These are phyloP conservation scores for Ophion ellenae DNA, from an alignment of 2,888 invertebrate genomes.

Conservation along the genomic window DNA sequence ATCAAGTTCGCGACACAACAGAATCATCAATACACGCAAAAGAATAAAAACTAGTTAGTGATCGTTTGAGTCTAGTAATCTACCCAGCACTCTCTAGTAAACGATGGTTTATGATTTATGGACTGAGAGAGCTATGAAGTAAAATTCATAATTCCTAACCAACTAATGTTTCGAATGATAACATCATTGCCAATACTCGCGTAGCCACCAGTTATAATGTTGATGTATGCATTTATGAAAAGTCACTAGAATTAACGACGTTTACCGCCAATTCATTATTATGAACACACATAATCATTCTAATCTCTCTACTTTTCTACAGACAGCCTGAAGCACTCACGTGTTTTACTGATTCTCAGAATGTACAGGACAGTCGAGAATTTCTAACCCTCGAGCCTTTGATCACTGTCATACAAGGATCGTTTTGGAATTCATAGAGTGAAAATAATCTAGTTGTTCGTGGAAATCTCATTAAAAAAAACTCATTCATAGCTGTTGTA, in stretches of 20 bases:
- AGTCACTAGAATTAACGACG: slow-evolving; percentile 7
- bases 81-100: background rate
- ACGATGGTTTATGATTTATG: background rate
- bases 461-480: too few relatives aligned
- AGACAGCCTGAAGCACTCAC: slow-evolving; percentile 45
- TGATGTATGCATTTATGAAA: slow-evolving; percentile 4
- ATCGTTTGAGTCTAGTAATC: background rate
- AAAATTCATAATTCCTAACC: slow-evolving; percentile 12
- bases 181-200: background rate
- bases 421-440: too few relatives aligned
- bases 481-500: too few relatives aligned
- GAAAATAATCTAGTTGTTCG: too few relatives aligned
- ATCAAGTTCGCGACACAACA: background rate
- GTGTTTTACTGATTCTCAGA: slow-evolving; percentile 1
- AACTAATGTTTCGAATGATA: slow-evolving; percentile 10
- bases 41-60: background rate
- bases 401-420: background rate
- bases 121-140: background rate
- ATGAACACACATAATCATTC: slow-evolving; percentile 2
- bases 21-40: background rate
- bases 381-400: too few relatives aligned
- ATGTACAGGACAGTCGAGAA: slow-evolving; percentile 9
- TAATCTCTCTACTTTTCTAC: slow-evolving; percentile 42
- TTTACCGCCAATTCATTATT: slow-evolving; percentile 41
- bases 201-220: slow-evolving; percentile 30